phyloP scores from a whole-genome alignment of 53 echinoderm and acorn worm species.

The Holothuria leucospilota region DNA sequence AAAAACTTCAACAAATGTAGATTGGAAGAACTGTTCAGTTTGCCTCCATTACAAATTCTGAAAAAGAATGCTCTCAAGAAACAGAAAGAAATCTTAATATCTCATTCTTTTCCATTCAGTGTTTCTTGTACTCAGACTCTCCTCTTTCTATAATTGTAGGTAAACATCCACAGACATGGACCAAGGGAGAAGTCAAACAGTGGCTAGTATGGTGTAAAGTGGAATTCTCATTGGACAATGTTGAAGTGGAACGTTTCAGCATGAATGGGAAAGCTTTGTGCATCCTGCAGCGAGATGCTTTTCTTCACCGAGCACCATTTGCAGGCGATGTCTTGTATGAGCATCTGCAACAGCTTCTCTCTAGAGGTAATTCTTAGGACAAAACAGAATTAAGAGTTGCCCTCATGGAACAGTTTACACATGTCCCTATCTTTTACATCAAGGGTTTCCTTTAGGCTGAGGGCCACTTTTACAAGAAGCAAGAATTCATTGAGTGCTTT shows the following conservation, averaged over 20 bases:
- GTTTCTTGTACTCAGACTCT: no score
- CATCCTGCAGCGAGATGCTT: conserved; percentile 76
- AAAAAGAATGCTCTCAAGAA: no score
- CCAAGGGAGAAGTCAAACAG: conserved; percentile 76
- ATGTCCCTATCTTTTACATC: no score
- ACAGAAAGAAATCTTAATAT: no score
- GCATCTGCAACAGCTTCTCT: conserved; percentile 74
- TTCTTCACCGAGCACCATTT: conserved; percentile 78
- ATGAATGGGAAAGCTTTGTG: conserved; percentile 97
- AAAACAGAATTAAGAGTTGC: not conserved
- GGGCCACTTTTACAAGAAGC: no score
- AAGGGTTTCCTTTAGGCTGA: no score
- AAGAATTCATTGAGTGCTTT: no score
- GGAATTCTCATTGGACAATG: conserved; percentile 81
- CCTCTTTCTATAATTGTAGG: conserved; percentile 36
- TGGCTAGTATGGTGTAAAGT: conserved; percentile 86
- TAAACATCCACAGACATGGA: conserved; percentile 76
- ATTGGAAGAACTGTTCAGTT: no score
- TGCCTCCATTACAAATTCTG: no score
- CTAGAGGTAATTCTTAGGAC: conserved; percentile 60
- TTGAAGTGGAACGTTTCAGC: conserved; percentile 73
- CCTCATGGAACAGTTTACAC: not conserved
- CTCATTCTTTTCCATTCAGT: no score
- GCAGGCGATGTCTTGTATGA: conserved; percentile 88
- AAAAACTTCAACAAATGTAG: no score